Evolutionary conservation across 2,888 invertebrate genomes (phyloP).

Genomic region (Orthosia gracilis): DNA sequence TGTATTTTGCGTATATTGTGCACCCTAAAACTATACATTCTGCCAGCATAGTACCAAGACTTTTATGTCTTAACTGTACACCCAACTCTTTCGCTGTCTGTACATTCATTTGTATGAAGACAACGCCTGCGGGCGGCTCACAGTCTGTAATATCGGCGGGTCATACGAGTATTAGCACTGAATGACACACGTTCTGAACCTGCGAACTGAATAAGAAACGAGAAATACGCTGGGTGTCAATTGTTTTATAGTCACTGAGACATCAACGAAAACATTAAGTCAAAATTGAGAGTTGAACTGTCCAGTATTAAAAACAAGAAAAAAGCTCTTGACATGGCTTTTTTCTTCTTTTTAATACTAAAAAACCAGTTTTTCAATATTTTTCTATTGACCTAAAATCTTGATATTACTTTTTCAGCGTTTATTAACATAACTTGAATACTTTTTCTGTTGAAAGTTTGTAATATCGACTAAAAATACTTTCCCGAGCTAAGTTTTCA

Average conservation of each 20-base stretch:
- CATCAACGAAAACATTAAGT: not conserved
- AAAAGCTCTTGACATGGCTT: too few relatives aligned
- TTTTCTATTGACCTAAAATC: not conserved
- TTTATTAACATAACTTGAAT: slow-evolving; percentile 6
- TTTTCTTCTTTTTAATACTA: too few relatives aligned
- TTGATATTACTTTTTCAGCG: slow-evolving; percentile 25
- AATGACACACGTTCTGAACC: slow-evolving; percentile 79
- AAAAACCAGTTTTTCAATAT: slow-evolving; percentile 17
- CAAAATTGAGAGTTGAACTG: not conserved
- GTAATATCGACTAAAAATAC: not conserved
- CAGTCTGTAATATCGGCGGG: slow-evolving; percentile 81
- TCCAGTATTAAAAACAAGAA: not conserved
- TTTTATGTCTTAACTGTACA: slow-evolving; percentile 13
- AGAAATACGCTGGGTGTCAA: slow-evolving; percentile 63
- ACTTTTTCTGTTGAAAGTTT: not conserved
- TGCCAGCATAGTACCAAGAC: not conserved
- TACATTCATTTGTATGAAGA: slow-evolving; percentile 84
- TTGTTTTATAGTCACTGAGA: slow-evolving; percentile 44
- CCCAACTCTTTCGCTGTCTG: slow-evolving; percentile 14
- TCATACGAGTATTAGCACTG: slow-evolving; percentile 81
- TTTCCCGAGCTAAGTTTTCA: not conserved
- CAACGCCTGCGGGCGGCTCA: slow-evolving; percentile 75
- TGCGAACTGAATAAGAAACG: slow-evolving; percentile 79
- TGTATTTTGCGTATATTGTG: too few relatives aligned
- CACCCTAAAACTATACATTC: too few relatives aligned